These are phyloP conservation scores for Yponomeuta malinellus DNA, from an alignment of 2,888 invertebrate genomes.

Conservation along the genomic window DNA sequence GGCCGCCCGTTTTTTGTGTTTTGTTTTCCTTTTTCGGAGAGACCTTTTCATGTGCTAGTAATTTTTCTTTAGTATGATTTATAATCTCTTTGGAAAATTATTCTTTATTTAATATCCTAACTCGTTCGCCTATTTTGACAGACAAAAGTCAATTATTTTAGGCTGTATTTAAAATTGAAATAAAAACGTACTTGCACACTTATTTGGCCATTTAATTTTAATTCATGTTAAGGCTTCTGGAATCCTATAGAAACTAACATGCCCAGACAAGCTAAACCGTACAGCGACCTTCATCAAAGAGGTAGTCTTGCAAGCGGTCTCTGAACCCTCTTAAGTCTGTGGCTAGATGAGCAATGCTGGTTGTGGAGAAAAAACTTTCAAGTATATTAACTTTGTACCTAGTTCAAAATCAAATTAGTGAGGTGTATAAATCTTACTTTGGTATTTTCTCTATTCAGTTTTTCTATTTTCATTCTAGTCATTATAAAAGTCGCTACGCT, in stretches of 20 bases:
- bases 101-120: too few relatives aligned
- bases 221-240: not conserved
- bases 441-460: too few relatives aligned
- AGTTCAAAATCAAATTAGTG: not conserved
- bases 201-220: not conserved
- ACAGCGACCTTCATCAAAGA: not conserved
- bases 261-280: not conserved
- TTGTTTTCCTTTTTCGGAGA: slow-evolving; percentile 4
- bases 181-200: not conserved
- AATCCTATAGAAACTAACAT: not conserved
- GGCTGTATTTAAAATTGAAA: not conserved
- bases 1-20: slow-evolving; percentile 4
- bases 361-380: not conserved
- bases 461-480: too few relatives aligned
- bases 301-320: not conserved
- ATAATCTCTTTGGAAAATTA: too few relatives aligned
- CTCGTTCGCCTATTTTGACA: too few relatives aligned
- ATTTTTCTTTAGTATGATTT: too few relatives aligned
- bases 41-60: not conserved
- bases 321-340: not conserved
- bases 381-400: not conserved
- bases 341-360: not conserved
- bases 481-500: too few relatives aligned
- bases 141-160: too few relatives aligned
- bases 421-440: too few relatives aligned